Evolutionary conservation across 1,140 invertebrate species (phyloP), one percentile per base, ranked within the genome.

Genomic region (Oryzaephilus surinamensis): DNA sequence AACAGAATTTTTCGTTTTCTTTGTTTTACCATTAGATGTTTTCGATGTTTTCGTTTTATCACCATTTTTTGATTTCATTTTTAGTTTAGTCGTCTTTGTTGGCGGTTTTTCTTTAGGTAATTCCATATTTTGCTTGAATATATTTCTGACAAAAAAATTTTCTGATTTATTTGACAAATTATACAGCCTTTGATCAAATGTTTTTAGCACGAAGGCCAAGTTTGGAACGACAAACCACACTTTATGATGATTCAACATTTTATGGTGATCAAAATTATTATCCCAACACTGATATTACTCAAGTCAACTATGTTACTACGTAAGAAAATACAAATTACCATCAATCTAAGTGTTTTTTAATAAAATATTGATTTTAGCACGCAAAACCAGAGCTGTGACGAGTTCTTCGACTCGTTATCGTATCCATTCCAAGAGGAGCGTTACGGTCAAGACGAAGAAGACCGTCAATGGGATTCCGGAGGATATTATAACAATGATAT

Each of bases 191-290:
- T n/a, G n/a, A n/a, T n/a, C n/a, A n/a, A n/a, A n/a, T 46, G 32
- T 19, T 55, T 60, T 31, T 45, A 57, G 52, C 62, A 36, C 70
- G 81, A 56, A 70, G 79, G 57, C 79, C 81, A 43, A 86, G 82
- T 60, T 65, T 88, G 48, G 84, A 86, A 60, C 69, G 83, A 55
- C 84, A 88, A 64, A 79, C 72, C 44, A 85, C 80, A 32, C 61
- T 84, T 45, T 84, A 84, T 52, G 81, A 85, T 57, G 83, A 87
- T 46, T 64, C 71, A 6, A 46, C 34, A n/a, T 59, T 41, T 27
- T 59, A 51, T 33, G 41, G 38, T 19, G 51, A 57, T 28, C 43
- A 41, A 8, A 55, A 28, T 23, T 48, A 49, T 20, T 54, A 54
- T 45, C 43, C 50, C 7, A 43, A 35, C n/a, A 28, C 45, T 15